Percentiles rank a stretch among this genome's conserved stretches.
phyloP scores from a whole-genome alignment of 1,140 invertebrate genomes.

The Melipona quadrifasciata region DNA sequence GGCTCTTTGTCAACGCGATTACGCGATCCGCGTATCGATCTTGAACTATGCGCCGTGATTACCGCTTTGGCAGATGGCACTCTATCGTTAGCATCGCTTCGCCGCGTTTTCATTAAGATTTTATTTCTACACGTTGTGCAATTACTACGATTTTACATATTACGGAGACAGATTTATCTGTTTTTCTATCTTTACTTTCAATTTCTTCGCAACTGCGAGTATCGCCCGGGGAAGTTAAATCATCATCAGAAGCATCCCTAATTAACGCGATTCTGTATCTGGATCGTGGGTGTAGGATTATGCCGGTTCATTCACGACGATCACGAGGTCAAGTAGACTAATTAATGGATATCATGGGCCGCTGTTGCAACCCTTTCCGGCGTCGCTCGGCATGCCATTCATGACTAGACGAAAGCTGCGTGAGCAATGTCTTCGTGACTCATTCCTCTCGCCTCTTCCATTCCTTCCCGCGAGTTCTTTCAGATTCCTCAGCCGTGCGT shows the following conservation, averaged over 20 bases:
- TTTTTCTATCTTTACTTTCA: not conserved
- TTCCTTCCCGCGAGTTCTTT: too few relatives aligned
- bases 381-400: not conserved
- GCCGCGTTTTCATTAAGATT: too few relatives aligned
- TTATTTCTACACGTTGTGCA: not conserved
- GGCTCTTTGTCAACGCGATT: conserved; percentile 34
- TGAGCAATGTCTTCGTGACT: not conserved
- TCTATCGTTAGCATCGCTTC: not conserved
- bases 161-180: not conserved
- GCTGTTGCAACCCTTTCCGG: conserved; percentile 1
- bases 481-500: too few relatives aligned
- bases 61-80: conserved; percentile 1
- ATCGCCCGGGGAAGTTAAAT: conserved; percentile 33
- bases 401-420: not conserved
- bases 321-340: conserved; percentile 78
- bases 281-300: conserved; percentile 72
- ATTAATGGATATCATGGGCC: conserved; percentile 69
- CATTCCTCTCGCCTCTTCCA: too few relatives aligned
- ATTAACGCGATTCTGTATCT: conserved; percentile 70
- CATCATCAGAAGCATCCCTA: conserved; percentile 41
- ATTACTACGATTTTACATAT: not conserved
- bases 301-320: conserved; percentile 70
- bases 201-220: not conserved
- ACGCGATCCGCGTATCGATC: conserved; percentile 22
- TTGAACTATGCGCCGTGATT: conserved; percentile 3